phyloP scores from a whole-genome alignment of 1,140 invertebrate genomes.

The Helicoverpa armigera region DNA sequence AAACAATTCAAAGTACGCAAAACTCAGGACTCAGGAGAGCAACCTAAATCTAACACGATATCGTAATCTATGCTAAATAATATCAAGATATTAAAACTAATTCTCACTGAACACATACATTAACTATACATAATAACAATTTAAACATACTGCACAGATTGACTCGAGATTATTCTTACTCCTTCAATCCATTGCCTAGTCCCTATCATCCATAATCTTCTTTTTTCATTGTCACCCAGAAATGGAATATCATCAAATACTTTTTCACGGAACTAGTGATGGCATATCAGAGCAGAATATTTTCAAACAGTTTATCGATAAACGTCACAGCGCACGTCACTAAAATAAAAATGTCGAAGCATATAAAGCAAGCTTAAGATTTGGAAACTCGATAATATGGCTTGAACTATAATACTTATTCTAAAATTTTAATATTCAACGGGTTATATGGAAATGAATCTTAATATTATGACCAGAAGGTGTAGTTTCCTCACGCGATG shows the following conservation, averaged over 20 bases:
- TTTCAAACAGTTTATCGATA: not conserved
- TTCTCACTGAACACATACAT: slow-evolving; percentile 73
- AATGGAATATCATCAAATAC: slow-evolving; percentile 23
- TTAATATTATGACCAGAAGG: slow-evolving; percentile 50
- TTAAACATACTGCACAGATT: slow-evolving; percentile 9
- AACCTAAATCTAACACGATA: slow-evolving; percentile 59
- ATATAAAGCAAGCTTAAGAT: slow-evolving; percentile 30
- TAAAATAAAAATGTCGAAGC: slow-evolving; percentile 36
- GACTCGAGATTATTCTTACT: slow-evolving; percentile 3
- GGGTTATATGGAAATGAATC: slow-evolving; percentile 41
- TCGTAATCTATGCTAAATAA: slow-evolving; percentile 65
- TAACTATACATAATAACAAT: slow-evolving; percentile 50
- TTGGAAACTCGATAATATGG: slow-evolving; percentile 37
- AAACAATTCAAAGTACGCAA: slow-evolving; percentile 36
- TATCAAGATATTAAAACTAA: slow-evolving; percentile 66
- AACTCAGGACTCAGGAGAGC: slow-evolving; percentile 50
- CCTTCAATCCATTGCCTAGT: slow-evolving; percentile 31
- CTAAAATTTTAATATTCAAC: slow-evolving; percentile 28
- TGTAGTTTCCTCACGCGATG: slow-evolving; percentile 18
- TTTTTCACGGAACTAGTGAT: slow-evolving; percentile 21
- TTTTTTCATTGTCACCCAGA: slow-evolving; percentile 41
- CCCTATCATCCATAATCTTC: slow-evolving; percentile 23
- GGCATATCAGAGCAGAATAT: slow-evolving; percentile 7
- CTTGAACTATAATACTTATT: slow-evolving; percentile 43
- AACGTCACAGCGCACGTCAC: slow-evolving; percentile 25